Base-by-base conservation (phyloP, 2,797 vertebrate genomes). In the Poecile montanus region DNA sequence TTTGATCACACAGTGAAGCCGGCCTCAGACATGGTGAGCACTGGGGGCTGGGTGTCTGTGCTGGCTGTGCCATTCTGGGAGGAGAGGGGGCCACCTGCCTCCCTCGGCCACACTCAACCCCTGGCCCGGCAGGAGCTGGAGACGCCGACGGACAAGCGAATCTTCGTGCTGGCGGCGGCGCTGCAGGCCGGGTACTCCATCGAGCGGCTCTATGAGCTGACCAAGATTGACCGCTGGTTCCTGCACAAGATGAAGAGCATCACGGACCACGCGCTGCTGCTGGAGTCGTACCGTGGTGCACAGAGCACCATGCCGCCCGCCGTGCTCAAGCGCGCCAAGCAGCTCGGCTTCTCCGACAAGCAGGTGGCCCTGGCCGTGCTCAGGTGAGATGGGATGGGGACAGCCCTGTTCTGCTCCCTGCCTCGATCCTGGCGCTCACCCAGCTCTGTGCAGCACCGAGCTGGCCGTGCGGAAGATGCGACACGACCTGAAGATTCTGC, bases 171-270 rank as follows among this genome's bases (percentile, higher is more conserved):
- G 97, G 99, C 99, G 0, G 97, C 99, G 0, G 99, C 99, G 0
- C 94, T 99, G 44, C 97, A 97, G 47, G 98, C 98, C 0, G 98
- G 98, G 7, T 99, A 99, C 97, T 98, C 98, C 1, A 98, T 99
- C 4, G 99, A 99, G 63, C 98, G 98, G 51, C 98, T 99, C 51
- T 99, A 99, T 0, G 98, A 99, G 48, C 98, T 99, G 89, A 99
- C 99, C 13, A 99, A 99, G 97, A 99, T 99, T 0, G 99, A 99
- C 98, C 98, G 98, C 96, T 99, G 99, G 99, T 99, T 99, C 97
- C 98, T 99, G 94, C 97, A 99, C 98, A 99, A 99, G 94, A 99
- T 99, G 99, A 99, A 99, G 97, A 99, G 98, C 97, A 99, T 99
- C n/a, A 70, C 98, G 0, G 98, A 99, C 90, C 99, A 99, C 0